A percentile compares a stretch with the other conserved stretches of the same genome.
phyloP scores from a whole-genome alignment of 2,797 vertebrate species.

The Eurystomus glaucurus region DNA sequence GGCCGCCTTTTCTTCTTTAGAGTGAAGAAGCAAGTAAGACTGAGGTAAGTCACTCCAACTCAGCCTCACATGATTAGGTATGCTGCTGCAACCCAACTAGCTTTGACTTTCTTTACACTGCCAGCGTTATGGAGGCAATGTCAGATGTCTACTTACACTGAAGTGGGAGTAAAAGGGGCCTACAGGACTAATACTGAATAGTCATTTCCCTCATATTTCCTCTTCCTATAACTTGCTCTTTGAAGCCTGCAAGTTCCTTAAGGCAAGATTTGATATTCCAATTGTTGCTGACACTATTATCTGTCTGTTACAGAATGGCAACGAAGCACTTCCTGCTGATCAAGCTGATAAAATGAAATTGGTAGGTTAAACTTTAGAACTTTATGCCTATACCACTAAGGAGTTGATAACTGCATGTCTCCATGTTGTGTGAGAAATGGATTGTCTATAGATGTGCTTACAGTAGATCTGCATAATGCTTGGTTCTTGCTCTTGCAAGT shows the following conservation, averaged over 20 bases:
- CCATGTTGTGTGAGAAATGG: neutral
- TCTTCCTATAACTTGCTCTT: neutral
- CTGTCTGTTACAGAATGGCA: conserved; percentile 87
- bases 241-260: neutral
- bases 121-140: neutral
- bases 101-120: neutral
- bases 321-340: conserved; percentile 76
- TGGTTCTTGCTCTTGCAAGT: neutral
- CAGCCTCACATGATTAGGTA: neutral
- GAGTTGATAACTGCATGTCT: neutral
- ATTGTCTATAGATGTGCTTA: neutral
- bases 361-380: conserved; percentile 73
- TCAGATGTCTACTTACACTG: neutral
- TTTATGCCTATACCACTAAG: neutral
- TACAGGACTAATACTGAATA: neutral
- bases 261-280: neutral
- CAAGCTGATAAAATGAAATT: conserved; percentile 82
- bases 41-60: neutral
- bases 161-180: neutral
- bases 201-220: neutral
- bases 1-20: conserved; percentile 79
- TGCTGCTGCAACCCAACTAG: neutral
- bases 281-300: neutral
- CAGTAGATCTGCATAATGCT: neutral
- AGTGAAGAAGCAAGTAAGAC: conserved; percentile 85